Conservation (phyloP, 2,888 invertebrate genomes). For the Mythimna lalbum region DNA sequence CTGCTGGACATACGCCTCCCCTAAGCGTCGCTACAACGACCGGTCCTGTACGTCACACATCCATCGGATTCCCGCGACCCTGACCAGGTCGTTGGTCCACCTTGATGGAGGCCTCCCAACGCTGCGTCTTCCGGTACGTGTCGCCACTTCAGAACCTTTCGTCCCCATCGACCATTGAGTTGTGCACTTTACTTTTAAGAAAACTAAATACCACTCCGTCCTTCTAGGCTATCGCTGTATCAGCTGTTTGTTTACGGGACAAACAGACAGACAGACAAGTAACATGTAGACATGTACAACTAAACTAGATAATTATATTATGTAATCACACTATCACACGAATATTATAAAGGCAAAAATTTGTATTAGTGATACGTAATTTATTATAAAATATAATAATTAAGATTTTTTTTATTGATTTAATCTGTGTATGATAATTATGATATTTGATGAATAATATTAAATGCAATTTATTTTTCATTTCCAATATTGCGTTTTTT, state of each 20-base stretch:
- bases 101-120: too few relatives aligned
- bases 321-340: conserved; percentile 1
- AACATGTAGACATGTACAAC: conserved; percentile 20
- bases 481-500: neutral
- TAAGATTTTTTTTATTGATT: conserved; percentile 15
- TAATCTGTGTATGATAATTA: conserved; percentile 13
- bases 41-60: too few relatives aligned
- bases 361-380: conserved; percentile 1
- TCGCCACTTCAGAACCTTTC: too few relatives aligned
- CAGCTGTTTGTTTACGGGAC: conserved; percentile 30
- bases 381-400: conserved; percentile 8
- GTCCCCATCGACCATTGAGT: too few relatives aligned
- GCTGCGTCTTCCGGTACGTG: too few relatives aligned
- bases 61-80: too few relatives aligned
- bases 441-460: conserved; percentile 3
- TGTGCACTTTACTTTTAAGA: too few relatives aligned
- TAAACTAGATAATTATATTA: conserved; percentile 2
- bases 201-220: too few relatives aligned
- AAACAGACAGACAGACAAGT: conserved; percentile 18
- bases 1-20: too few relatives aligned
- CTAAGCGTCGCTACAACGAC: too few relatives aligned
- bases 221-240: conserved; percentile 10
- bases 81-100: too few relatives aligned
- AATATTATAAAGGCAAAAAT: too few relatives aligned
- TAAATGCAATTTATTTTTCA: neutral